phyloP scores from a whole-genome alignment of 2,888 invertebrate species.

The Neocrepidodera transversa region DNA sequence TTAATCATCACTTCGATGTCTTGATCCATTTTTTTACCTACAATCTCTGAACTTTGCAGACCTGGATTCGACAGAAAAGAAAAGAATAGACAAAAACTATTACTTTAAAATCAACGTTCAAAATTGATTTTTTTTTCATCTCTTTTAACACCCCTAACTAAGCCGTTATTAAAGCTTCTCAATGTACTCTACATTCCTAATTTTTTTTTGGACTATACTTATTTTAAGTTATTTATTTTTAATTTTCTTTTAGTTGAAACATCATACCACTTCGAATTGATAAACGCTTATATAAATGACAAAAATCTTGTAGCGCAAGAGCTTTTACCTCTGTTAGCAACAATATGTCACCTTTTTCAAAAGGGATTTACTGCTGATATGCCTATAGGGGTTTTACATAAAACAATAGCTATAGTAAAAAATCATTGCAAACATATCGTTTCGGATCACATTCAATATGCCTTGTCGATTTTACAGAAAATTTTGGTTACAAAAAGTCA shows the following conservation, averaged over 20 bases:
- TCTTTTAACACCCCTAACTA: no score
- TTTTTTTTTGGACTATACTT: no score
- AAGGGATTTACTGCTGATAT: constrained; percentile 46
- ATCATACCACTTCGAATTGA: constrained; percentile 34
- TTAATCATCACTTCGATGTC: no score
- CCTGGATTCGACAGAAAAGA: no score
- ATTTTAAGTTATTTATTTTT: no score
- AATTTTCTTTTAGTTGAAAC: constrained; percentile 42
- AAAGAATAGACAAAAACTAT: no score
- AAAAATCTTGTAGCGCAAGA: constrained; percentile 32
- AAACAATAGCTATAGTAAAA: constrained; percentile 48
- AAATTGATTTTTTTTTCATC: no score
- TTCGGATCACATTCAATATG: constrained; percentile 46
- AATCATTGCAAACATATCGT: constrained; percentile 32
- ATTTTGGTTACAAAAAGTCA: constrained; percentile 47
- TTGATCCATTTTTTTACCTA: no score
- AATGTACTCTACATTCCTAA: no score
- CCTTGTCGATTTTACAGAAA: constrained; percentile 52
- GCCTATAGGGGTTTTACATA: constrained; percentile 43
- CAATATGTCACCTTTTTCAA: constrained; percentile 52
- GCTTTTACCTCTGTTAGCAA: constrained; percentile 41
- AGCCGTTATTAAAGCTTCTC: no score
- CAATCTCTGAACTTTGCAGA: no score
- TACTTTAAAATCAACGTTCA: no score
- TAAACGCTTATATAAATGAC: constrained; percentile 39